phyloP scores from a whole-genome alignment of 2,888 invertebrate species.

The Cenopis cana region DNA sequence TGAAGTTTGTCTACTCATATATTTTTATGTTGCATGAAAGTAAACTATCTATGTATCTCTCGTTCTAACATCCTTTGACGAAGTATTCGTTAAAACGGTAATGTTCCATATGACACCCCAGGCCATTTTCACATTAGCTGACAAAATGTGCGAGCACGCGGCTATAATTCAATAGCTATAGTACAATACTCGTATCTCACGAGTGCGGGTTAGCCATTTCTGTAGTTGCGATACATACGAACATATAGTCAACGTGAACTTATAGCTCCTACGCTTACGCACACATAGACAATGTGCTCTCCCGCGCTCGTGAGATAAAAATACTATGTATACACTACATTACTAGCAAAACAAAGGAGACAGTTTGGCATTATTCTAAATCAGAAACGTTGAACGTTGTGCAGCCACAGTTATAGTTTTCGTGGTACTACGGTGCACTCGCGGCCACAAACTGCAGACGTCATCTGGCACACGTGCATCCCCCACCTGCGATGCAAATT shows the following conservation, averaged over 20 bases:
- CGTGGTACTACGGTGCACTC: conserved; percentile 54
- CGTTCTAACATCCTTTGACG: background rate
- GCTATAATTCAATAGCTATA: background rate
- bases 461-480: conserved; percentile 55
- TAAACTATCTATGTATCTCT: background rate
- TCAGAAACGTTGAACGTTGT: background rate
- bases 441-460: conserved; percentile 65
- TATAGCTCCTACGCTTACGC: too few relatives aligned
- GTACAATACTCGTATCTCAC: too few relatives aligned
- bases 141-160: background rate
- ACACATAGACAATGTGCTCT: too few relatives aligned
- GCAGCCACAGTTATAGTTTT: conserved; percentile 5
- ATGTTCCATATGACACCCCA: background rate
- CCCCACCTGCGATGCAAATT: conserved; percentile 51
- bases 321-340: too few relatives aligned
- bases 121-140: background rate
- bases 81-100: background rate
- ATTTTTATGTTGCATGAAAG: too few relatives aligned
- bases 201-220: too few relatives aligned
- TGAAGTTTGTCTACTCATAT: too few relatives aligned
- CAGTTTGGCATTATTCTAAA: conserved; percentile 2
- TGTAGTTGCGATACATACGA: too few relatives aligned
- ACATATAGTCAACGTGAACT: too few relatives aligned
- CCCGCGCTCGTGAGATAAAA: too few relatives aligned
- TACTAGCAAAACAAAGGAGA: background rate